A percentile compares a stretch with the other conserved stretches of the same genome.
These are phyloP conservation scores for Halichoerus grypus DNA, from an alignment of 2,113 vertebrate species.

Conservation along the genomic window DNA sequence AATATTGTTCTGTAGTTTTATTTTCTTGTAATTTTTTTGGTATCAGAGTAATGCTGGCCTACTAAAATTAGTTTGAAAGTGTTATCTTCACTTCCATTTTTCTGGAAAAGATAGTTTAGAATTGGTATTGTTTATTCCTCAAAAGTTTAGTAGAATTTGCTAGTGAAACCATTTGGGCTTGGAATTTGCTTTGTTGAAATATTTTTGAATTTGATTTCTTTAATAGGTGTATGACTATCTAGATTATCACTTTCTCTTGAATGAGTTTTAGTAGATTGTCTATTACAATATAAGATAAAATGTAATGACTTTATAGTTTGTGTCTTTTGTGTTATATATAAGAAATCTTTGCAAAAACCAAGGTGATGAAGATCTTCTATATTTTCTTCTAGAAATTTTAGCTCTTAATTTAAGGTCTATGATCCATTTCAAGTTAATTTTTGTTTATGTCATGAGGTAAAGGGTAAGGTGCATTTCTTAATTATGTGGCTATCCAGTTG, in stretches of 20 bases:
- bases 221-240: not conserved
- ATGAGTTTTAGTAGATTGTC: not conserved
- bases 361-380: not conserved
- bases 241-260: not conserved
- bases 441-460: not conserved
- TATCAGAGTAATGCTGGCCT: not conserved
- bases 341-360: not conserved
- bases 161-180: not conserved
- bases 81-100: not conserved
- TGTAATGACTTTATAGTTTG: not conserved
- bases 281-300: not conserved
- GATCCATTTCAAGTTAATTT: not conserved
- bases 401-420: not conserved
- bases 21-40: not conserved
- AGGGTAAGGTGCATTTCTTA: not conserved
- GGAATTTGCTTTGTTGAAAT: not conserved
- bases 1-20: not conserved
- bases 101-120: not conserved
- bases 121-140: not conserved
- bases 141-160: not conserved
- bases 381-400: not conserved
- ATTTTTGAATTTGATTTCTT: not conserved
- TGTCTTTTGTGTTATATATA: not conserved
- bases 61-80: not conserved
- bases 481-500: not conserved